Conservation (phyloP, 2,797 vertebrate species). For the Xenentodon cancila region DNA sequence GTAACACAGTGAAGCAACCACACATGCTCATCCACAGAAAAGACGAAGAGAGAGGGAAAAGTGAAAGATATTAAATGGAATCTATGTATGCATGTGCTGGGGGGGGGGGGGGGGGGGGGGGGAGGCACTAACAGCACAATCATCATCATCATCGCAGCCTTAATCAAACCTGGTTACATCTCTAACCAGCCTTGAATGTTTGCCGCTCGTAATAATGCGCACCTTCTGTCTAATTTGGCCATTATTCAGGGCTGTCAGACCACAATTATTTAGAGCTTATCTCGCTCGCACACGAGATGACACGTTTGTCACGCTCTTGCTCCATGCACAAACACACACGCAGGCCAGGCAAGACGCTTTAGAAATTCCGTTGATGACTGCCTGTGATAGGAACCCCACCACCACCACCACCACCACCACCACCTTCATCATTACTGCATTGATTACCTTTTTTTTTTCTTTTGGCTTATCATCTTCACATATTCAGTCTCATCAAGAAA, state of each 20-base stretch:
- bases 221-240: constrained; percentile 85
- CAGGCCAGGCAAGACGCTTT: constrained; percentile 47
- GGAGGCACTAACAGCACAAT: constrained; percentile 27
- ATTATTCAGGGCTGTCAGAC: constrained; percentile 86
- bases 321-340: constrained; percentile 34
- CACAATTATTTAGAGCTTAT: constrained; percentile 87
- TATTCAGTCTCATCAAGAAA: constrained; percentile 72
- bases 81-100: constrained; percentile 6
- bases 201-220: constrained; percentile 74
- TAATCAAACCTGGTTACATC: constrained; percentile 71
- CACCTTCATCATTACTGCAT: constrained; percentile 70
- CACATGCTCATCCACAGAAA: constrained; percentile 42
- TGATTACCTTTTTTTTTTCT: constrained; percentile 72
- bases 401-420: no score
- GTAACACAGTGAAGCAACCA: constrained; percentile 43
- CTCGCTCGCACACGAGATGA: constrained; percentile 81
- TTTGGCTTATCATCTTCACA: constrained; percentile 69
- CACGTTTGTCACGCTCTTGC: constrained; percentile 81
- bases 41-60: constrained; percentile 24
- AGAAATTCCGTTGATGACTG: constrained; percentile 76
- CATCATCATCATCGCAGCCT: constrained; percentile 55
- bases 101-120: not conserved
- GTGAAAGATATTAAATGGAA: constrained; percentile 41
- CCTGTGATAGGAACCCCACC: constrained; percentile 61
- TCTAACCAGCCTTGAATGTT: constrained; percentile 72